Evolutionary conservation across 2,113 vertebrate genomes (phyloP).

Genomic region (Helogale parvula): DNA sequence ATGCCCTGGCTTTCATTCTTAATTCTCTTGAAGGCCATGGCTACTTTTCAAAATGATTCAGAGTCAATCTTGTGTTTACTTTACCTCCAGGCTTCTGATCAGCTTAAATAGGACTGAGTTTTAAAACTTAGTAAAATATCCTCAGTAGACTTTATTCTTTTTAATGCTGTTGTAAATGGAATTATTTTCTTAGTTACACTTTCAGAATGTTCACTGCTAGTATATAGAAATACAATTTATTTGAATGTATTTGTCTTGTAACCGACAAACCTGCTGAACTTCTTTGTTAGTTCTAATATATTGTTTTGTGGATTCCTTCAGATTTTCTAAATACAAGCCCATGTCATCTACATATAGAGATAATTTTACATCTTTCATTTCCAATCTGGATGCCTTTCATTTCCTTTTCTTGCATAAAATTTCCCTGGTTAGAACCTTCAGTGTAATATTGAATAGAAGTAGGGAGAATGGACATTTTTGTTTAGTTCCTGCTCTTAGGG

Average conservation of each 20-base stretch:
- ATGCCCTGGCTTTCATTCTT: background rate
- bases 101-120: background rate
- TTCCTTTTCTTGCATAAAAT: background rate
- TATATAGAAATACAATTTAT: background rate
- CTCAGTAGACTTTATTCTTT: background rate
- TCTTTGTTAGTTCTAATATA: background rate
- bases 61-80: background rate
- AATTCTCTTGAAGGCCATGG: background rate
- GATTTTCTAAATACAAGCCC: background rate
- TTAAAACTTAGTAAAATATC: background rate
- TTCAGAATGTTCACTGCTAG: background rate
- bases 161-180: background rate
- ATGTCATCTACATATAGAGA: background rate
- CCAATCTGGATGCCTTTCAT: background rate
- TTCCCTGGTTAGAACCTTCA: background rate
- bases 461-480: background rate
- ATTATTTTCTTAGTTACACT: background rate
- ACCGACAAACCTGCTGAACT: background rate
- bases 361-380: background rate
- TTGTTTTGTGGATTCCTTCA: background rate
- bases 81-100: background rate
- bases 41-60: slow-evolving; percentile 37
- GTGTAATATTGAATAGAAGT: background rate
- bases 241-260: background rate
- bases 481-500: background rate